These are phyloP conservation scores for Emys orbicularis DNA, from an alignment of 2,797 vertebrate genomes.

Conservation along the genomic window DNA sequence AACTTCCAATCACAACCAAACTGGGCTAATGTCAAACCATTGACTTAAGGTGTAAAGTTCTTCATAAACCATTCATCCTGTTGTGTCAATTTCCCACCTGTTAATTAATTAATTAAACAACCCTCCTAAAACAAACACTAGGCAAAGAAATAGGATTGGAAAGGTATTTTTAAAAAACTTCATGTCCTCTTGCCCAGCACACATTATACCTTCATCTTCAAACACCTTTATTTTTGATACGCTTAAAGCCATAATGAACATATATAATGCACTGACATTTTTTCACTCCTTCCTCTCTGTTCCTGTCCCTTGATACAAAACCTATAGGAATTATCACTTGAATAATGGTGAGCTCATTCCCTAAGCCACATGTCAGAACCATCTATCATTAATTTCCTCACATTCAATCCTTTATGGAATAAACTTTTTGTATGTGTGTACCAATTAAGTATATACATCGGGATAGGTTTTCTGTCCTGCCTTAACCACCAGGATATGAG, in stretches of 20 bases:
- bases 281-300: background rate
- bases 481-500: rapidly evolving
- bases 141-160: background rate
- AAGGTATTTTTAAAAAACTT: background rate
- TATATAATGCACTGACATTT: background rate
- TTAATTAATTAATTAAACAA: background rate
- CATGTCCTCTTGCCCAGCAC: background rate
- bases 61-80: background rate
- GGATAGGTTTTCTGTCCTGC: background rate
- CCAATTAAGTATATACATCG: background rate
- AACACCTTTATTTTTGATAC: background rate
- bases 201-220: background rate
- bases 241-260: background rate
- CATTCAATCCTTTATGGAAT: background rate
- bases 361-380: background rate
- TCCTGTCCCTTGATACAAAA: background rate
- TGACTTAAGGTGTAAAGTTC: no score
- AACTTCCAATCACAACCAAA: background rate
- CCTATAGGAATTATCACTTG: background rate
- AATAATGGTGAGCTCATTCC: background rate
- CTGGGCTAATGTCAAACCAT: background rate
- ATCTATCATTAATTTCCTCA: background rate
- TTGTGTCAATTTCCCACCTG: background rate
- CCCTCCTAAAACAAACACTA: background rate
- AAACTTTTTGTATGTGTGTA: background rate